Evolutionary conservation across 2,113 vertebrate genomes (phyloP), one percentile per base, ranked within the genome.

Genomic region (Ammodramus savannarum): DNA sequence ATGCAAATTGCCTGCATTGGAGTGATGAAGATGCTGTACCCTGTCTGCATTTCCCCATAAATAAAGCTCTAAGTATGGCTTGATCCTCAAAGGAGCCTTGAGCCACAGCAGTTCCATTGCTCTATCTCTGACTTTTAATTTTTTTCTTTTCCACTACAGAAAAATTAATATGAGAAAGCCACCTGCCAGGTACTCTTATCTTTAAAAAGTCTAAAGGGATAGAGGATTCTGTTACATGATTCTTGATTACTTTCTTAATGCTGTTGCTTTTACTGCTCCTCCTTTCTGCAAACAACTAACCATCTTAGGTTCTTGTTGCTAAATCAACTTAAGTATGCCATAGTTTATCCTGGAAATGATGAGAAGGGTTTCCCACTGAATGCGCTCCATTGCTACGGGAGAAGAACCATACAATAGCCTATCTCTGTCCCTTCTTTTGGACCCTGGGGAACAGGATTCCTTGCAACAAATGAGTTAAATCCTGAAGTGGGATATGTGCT

Each of bases 401-500:
- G 27, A 87, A 76, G 49, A 18, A 32, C 9, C 6, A 13, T n/a
- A 9, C 5, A 51, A 9, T 49, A 44, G 27, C 34, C 4, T 26
- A 3, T 26, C 5, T 32, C 20, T 72, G 14, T 61, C 4, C n/a
- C 26, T 91, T 62, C 15, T 36, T 77, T 55, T 41, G 25, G 18
- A 39, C 58, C 41, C 25, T 27, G 34, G 23, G 19, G 2, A 52
- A 23, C 14, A 49, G 27, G 36, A 36, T 49, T 71, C 71, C 31
- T 62, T 71, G 44, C 25, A 72, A 20, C 27, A 71, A n/a, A 3
- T 27, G 23, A 54, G 22, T 91, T 57, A 23, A 3, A 22, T 43
- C 26, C 41, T 12, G 11, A 46, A 61, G 51, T 7, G 3, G 3
- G 3, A 1, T 11, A 21, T 0, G 0, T 48, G 32, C 26, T 18